Base-by-base conservation (phyloP, 1,140 invertebrate genomes). In the Eciton burchellii region DNA sequence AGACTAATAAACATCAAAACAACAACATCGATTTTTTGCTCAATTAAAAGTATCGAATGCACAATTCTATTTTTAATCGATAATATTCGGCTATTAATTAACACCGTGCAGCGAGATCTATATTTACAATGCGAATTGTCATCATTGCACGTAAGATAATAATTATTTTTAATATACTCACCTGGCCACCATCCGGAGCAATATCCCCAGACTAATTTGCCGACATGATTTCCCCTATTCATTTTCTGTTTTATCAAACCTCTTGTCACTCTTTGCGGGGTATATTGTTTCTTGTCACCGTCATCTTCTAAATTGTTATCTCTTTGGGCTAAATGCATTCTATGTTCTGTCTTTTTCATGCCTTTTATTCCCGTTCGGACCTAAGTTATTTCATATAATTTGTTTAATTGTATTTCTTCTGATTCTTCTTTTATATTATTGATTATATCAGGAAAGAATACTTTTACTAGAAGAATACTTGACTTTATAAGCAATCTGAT, bases 151-250 rank as follows among this genome's bases (percentile, higher is more conserved):
- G 14, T 14, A 16, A 56, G 45, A 41, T 16, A 79, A 62, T 16
- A 9, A 70, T 19, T 52, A 57, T 54, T 2, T 0, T 35, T 9
- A 16, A 59, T 41, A 86, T 60, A 19, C 47, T 88, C 81, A 85
- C 89, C 90, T 86, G 90, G 90, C 89, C 89, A 91, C 89, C 89
- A 90, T 41, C 87, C 90, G 8, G 68, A 68, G 11, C 86, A 90
- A 43, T 35, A 77, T 21, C 89, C 90, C 90, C 89, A 91, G 11
- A 90, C 68, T 26, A 91, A 35, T 12, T 82, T 91, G 4, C 89
- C 90, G 14, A 73, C 6, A 16, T 70, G 59, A 11, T 81, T 73
- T 6, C 57, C 59, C 8, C 81, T 85, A 49, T 11, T 3, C 1
- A 62, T 73, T 54, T 45, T 52, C 5, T 77, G 84, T 59, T 73